Evolutionary conservation across 2,888 invertebrate species (phyloP).

Genomic region (Neoascia interrupta): DNA sequence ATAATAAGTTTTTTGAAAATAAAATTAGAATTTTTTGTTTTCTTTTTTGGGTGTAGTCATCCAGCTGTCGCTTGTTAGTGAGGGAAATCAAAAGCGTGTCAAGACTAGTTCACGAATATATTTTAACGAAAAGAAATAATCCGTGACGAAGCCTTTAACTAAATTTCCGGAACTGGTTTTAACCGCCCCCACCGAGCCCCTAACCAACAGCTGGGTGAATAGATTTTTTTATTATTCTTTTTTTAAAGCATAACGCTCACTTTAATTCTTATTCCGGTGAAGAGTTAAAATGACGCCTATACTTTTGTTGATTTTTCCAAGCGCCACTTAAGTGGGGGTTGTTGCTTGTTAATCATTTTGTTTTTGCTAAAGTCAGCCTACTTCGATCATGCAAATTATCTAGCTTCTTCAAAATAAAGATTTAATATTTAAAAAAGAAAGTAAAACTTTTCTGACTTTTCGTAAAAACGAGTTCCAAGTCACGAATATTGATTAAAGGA

Average conservation of each 20-base stretch:
- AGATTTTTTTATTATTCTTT: conserved; percentile 42
- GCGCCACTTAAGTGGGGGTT: not conserved
- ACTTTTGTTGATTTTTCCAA: conserved; percentile 8
- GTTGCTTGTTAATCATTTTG: not conserved
- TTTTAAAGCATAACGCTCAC: conserved; percentile 46
- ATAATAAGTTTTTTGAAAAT: too few relatives aligned
- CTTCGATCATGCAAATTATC: conserved; percentile 48
- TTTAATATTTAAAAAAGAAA: too few relatives aligned
- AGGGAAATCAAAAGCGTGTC: conserved; percentile 60
- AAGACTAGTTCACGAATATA: conserved; percentile 1
- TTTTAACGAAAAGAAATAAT: too few relatives aligned
- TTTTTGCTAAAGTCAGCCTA: conserved; percentile 17
- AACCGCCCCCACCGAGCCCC: conserved; percentile 70
- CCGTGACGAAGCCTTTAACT: not conserved
- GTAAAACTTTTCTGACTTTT: not conserved
- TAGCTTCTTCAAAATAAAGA: not conserved
- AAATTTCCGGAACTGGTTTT: conserved; percentile 49
- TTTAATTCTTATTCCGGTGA: conserved; percentile 43
- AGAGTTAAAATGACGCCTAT: conserved; percentile 36
- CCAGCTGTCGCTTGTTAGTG: conserved; percentile 68
- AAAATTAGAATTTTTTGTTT: conserved; percentile 40
- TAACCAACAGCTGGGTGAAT: conserved; percentile 66
- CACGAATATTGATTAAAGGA: conserved; percentile 51
- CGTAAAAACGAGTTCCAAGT: conserved; percentile 55
- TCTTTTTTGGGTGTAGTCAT: conserved; percentile 56